These are phyloP conservation scores for Lordiphosa clarofinis DNA, from an alignment of 1,140 invertebrate genomes.

Conservation along the genomic window DNA sequence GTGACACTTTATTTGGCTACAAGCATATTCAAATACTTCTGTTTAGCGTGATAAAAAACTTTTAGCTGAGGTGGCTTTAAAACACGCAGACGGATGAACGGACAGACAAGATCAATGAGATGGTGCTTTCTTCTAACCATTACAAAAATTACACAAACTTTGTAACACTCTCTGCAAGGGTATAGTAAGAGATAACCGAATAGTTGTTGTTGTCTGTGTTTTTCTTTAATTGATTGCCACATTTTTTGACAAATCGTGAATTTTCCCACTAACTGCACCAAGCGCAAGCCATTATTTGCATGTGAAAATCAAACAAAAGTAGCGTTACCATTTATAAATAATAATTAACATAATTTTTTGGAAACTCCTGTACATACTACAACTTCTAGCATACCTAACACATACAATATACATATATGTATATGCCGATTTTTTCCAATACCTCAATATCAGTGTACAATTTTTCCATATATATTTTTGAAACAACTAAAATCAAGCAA, in stretches of 20 bases:
- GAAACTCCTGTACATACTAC: constrained; percentile 58
- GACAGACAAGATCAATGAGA: too few relatives aligned
- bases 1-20: too few relatives aligned
- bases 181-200: neutral
- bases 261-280: constrained; percentile 70
- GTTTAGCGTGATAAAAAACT: too few relatives aligned
- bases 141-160: too few relatives aligned
- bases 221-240: constrained; percentile 18
- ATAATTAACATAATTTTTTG: constrained; percentile 19
- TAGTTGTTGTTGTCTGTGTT: constrained; percentile 1
- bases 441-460: constrained; percentile 78
- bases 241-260: constrained; percentile 37
- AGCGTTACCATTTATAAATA: constrained; percentile 15
- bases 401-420: constrained; percentile 38
- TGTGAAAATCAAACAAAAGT: constrained; percentile 53
- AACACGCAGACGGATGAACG: too few relatives aligned
- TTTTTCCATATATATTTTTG: constrained; percentile 78
- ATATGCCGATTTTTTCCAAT: constrained; percentile 78
- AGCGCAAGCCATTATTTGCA: constrained; percentile 74
- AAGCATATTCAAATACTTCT: too few relatives aligned
- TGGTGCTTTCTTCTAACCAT: too few relatives aligned
- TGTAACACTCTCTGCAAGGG: neutral
- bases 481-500: constrained; percentile 29
- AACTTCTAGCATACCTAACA: constrained; percentile 17
- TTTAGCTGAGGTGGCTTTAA: too few relatives aligned